phyloP scores from a whole-genome alignment of 2,113 vertebrate species.

The Pterocles gutturalis region DNA sequence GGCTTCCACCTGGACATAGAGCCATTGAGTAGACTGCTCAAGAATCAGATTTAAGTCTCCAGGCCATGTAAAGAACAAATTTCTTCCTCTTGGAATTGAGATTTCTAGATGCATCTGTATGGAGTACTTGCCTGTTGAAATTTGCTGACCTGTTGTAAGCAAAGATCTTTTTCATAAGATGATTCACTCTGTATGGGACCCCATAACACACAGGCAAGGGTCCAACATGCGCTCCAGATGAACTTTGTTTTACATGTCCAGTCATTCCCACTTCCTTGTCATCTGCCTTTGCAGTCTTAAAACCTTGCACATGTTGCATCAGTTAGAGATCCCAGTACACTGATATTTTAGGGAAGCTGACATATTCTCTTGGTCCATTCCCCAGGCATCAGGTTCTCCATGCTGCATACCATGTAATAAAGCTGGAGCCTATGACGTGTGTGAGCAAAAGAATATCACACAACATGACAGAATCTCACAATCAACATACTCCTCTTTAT shows the following conservation, averaged over 20 bases:
- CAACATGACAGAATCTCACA: background rate
- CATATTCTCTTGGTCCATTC: accelerated
- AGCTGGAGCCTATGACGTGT: background rate
- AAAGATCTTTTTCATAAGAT: background rate
- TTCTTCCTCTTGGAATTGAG: background rate
- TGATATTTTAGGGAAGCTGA: background rate
- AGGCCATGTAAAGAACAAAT: accelerated
- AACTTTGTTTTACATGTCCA: background rate
- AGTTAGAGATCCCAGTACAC: background rate
- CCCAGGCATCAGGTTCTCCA: background rate
- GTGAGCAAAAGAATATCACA: background rate
- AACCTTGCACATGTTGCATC: accelerated
- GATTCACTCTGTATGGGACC: background rate
- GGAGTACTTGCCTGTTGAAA: background rate
- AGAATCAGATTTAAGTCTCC: background rate
- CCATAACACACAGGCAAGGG: background rate
- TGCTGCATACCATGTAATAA: background rate
- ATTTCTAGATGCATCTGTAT: background rate
- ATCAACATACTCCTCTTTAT: background rate
- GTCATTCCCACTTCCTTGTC: background rate
- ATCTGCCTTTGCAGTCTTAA: background rate
- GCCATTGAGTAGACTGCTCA: background rate
- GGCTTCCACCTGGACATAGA: too few relatives aligned
- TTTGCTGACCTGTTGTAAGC: background rate
- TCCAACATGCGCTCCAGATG: background rate